Conservation (phyloP, 2,113 vertebrate genomes). For the Rhabdornis inornatus region DNA sequence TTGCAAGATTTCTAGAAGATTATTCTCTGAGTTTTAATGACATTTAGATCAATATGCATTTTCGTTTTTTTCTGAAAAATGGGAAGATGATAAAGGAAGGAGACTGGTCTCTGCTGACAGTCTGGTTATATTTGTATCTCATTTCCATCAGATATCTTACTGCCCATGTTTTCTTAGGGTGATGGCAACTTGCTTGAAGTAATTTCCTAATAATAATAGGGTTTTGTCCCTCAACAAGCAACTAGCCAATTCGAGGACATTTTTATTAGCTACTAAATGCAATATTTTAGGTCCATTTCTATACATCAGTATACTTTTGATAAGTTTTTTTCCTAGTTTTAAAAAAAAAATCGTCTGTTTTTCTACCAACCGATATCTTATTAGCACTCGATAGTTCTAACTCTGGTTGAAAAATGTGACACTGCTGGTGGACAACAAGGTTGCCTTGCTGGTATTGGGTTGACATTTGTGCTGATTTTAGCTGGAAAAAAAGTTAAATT, state of each 20-base stretch:
- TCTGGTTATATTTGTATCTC: background rate
- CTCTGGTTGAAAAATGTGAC: background rate
- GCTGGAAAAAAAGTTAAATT: background rate
- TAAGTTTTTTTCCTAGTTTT: background rate
- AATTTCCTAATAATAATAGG: background rate
- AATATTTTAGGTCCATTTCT: background rate
- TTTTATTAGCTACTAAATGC: background rate
- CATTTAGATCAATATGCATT: background rate
- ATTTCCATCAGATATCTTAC: background rate
- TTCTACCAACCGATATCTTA: background rate
- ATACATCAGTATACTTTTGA: background rate
- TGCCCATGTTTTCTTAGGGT: background rate
- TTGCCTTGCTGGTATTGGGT: background rate
- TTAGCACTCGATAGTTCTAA: background rate
- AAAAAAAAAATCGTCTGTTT: background rate
- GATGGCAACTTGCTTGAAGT: background rate
- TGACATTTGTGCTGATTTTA: background rate
- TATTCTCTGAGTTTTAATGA: background rate
- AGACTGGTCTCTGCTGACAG: background rate
- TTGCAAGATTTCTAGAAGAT: background rate
- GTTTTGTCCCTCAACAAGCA: background rate
- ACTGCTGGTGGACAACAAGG: background rate
- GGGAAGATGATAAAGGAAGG: background rate
- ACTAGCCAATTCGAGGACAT: background rate
- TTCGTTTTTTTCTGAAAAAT: background rate